These are phyloP conservation scores for Microplitis demolitor DNA, from an alignment of 1,140 invertebrate species.

Conservation along the genomic window DNA sequence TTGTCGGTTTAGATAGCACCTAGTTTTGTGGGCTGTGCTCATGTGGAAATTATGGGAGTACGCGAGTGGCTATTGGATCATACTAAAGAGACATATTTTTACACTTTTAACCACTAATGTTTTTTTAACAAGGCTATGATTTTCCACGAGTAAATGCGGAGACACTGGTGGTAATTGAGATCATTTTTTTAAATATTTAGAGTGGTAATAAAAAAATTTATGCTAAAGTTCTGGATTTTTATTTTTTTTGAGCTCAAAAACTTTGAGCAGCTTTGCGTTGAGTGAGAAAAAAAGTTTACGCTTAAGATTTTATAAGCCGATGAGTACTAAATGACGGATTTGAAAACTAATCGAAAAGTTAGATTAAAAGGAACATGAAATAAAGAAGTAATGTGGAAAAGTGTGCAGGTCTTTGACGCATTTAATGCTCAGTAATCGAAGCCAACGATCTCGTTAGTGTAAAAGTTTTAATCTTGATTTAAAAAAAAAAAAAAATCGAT, in stretches of 20 bases:
- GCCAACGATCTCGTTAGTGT: background rate
- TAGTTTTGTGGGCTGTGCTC: constrained; percentile 4
- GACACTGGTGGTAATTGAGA: too few species aligned
- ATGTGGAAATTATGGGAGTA: background rate
- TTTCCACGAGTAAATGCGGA: too few species aligned
- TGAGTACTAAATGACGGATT: background rate
- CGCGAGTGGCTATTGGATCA: background rate
- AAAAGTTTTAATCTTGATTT: background rate
- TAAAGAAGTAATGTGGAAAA: background rate
- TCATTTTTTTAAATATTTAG: too few species aligned
- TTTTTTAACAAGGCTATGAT: too few species aligned
- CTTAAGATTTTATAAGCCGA: background rate
- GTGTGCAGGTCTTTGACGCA: background rate
- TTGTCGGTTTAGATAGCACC: constrained; percentile 22
- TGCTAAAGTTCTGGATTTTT: too few species aligned
- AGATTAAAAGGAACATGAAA: background rate
- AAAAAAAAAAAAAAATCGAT: background rate
- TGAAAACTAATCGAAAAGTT: constrained; percentile 1
- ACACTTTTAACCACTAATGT: too few species aligned
- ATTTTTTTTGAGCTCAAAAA: too few species aligned
- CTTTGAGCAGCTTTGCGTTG: background rate
- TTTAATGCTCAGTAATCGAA: background rate
- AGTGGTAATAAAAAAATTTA: too few species aligned
- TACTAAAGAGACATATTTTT: background rate
- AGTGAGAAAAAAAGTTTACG: background rate